phyloP scores from a whole-genome alignment of 1,140 invertebrate species.

The Penaeus chinensis region DNA sequence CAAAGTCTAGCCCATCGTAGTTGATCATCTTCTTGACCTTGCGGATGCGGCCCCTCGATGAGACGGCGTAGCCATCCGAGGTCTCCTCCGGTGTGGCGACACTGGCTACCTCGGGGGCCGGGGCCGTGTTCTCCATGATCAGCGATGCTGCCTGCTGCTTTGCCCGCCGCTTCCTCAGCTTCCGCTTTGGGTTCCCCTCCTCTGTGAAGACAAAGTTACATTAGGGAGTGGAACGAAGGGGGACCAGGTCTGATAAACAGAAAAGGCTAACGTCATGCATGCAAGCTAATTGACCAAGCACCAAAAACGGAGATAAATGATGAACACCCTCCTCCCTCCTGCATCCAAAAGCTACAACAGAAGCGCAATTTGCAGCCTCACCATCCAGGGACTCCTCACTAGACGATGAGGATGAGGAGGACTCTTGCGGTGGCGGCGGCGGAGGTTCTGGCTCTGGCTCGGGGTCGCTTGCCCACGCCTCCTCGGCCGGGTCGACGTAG shows the following conservation, averaged over 20 bases:
- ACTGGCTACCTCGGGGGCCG: constrained; percentile 5
- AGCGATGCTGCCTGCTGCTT: constrained; percentile 55
- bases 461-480: constrained; percentile 62
- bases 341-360: neutral
- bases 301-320: no score
- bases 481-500: constrained; percentile 57
- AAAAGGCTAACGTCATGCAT: no score
- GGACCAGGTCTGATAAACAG: no score
- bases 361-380: neutral
- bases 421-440: constrained; percentile 41
- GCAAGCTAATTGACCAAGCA: no score
- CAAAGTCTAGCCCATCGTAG: constrained; percentile 63
- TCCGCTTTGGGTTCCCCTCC: constrained; percentile 60
- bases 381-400: constrained; percentile 60
- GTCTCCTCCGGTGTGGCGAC: constrained; percentile 19
- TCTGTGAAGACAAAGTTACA: constrained; percentile 44
- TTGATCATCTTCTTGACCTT: constrained; percentile 64
- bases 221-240: neutral
- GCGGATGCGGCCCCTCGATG: constrained; percentile 56
- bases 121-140: constrained; percentile 39
- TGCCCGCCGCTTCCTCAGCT: constrained; percentile 59
- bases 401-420: constrained; percentile 57
- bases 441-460: constrained; percentile 61
- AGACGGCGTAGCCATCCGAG: constrained; percentile 55
- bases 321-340: no score